Evolutionary conservation across 2,888 invertebrate species (phyloP).

Genomic region (Rhynchonema sp.): DNA sequence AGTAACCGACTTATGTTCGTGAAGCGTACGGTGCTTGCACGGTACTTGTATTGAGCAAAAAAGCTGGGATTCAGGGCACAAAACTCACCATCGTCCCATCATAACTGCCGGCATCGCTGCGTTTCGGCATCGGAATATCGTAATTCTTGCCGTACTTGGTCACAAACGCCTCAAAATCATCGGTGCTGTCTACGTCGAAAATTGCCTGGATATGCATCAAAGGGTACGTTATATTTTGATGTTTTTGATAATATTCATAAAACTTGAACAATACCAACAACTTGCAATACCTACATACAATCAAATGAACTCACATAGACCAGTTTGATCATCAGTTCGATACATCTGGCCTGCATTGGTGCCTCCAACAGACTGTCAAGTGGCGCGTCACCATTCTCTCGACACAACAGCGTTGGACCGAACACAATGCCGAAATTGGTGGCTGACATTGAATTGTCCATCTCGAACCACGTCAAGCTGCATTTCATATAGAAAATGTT

Average conservation of each 20-base stretch:
- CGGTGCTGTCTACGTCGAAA: neutral
- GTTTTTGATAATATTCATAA: neutral
- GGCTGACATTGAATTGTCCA: conserved; percentile 36
- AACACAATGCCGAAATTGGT: conserved; percentile 40
- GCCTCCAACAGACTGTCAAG: conserved; percentile 30
- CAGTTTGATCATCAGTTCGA: conserved; percentile 35
- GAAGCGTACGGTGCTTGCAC: neutral
- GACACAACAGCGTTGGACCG: conserved; percentile 38
- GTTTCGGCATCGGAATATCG: neutral
- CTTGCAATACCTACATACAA: neutral
- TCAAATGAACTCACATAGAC: conserved; percentile 13
- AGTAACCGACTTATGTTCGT: neutral
- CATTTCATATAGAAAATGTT: no score
- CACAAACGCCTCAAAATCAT: neutral
- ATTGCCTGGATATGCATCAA: neutral
- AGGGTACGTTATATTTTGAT: neutral
- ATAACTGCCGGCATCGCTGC: neutral
- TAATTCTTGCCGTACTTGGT: neutral
- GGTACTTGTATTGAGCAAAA: neutral
- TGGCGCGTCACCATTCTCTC: conserved; percentile 11
- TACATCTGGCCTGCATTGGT: conserved; percentile 36
- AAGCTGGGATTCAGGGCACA: no score
- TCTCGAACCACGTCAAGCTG: conserved; percentile 25
- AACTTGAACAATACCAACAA: neutral
- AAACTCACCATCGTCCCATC: no score